Percentiles rank a stretch among this genome's conserved stretches.
Conservation (phyloP, 2,797 vertebrate genomes). For the Coregonus sp. region DNA sequence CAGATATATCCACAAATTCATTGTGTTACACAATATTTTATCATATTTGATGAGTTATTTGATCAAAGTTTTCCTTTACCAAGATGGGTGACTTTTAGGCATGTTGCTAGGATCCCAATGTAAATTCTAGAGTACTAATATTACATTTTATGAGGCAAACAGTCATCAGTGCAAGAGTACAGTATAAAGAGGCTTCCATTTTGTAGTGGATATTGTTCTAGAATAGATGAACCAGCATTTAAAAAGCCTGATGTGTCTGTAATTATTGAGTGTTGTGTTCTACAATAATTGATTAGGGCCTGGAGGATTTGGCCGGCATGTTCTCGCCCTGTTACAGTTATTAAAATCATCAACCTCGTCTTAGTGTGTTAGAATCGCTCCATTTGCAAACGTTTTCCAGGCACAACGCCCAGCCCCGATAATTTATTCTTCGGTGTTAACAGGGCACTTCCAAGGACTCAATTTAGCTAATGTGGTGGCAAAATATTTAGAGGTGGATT, state of each 20-base stretch:
- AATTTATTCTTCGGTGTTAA: constrained; percentile 15
- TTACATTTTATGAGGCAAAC: too few species aligned
- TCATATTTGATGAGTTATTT: too few species aligned
- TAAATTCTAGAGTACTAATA: too few species aligned
- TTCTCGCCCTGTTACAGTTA: constrained; percentile 10
- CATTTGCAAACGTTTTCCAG: constrained; percentile 17
- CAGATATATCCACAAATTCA: too few species aligned
- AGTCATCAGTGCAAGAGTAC: not conserved
- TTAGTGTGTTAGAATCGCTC: constrained; percentile 12
- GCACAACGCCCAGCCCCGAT: not conserved
- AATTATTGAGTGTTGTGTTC: constrained; percentile 20
- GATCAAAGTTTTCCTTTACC: too few species aligned
- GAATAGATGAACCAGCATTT: not conserved
- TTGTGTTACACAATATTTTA: too few species aligned
- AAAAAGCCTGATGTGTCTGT: constrained; percentile 5
- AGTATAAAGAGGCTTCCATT: not conserved
- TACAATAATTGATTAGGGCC: constrained; percentile 13
- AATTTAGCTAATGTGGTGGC: constrained; percentile 10
- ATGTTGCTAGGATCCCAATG: too few species aligned
- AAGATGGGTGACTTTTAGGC: too few species aligned
- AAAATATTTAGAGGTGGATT: constrained; percentile 12
- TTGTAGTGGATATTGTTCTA: constrained; percentile 1
- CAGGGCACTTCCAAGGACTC: not conserved
- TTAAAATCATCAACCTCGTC: constrained; percentile 19
- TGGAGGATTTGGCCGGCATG: constrained; percentile 9